Percentiles rank a stretch among this genome's conserved stretches.
These are phyloP conservation scores for Drusus annulatus DNA, from an alignment of 1,140 invertebrate genomes.

Conservation along the genomic window DNA sequence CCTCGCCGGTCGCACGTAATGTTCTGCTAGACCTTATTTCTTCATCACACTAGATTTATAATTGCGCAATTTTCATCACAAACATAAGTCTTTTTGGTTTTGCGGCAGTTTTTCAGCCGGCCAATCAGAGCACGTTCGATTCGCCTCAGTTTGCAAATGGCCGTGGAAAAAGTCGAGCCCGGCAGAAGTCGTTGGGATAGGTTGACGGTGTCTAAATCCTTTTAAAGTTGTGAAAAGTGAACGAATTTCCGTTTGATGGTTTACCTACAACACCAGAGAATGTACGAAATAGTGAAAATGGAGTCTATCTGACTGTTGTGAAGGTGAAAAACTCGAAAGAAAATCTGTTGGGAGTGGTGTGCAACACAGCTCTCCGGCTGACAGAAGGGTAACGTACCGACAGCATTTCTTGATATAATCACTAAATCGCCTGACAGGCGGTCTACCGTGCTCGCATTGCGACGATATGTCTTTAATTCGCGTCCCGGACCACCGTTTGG, in stretches of 20 bases:
- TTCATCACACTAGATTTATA: not conserved
- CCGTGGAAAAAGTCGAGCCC: slow-evolving; percentile 69
- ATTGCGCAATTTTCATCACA: not conserved
- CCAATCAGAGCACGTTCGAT: slow-evolving; percentile 68
- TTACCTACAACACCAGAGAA: slow-evolving; percentile 67
- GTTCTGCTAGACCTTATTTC: slow-evolving; percentile 8
- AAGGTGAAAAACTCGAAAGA: slow-evolving; percentile 64
- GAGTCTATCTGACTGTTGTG: slow-evolving; percentile 70
- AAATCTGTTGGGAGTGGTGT: slow-evolving; percentile 67
- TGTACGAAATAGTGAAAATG: slow-evolving; percentile 71
- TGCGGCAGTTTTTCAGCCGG: slow-evolving; percentile 59
- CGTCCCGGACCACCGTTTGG: not conserved
- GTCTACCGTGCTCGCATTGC: slow-evolving; percentile 54
- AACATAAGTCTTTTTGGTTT: slow-evolving; percentile 17
- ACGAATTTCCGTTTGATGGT: slow-evolving; percentile 66
- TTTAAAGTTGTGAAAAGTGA: slow-evolving; percentile 65
- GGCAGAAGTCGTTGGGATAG: slow-evolving; percentile 68
- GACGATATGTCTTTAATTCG: slow-evolving; percentile 46
- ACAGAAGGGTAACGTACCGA: slow-evolving; percentile 68
- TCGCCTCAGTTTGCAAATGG: slow-evolving; percentile 73
- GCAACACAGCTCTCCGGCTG: slow-evolving; percentile 65
- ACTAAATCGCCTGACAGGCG: slow-evolving; percentile 53
- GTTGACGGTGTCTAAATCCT: slow-evolving; percentile 65
- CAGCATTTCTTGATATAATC: slow-evolving; percentile 29
- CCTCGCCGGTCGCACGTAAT: slow-evolving; percentile 41